Percentiles rank a stretch among this genome's conserved stretches.
These are phyloP conservation scores for Eurois occulta DNA, from an alignment of 2,888 invertebrate genomes.

Conservation along the genomic window DNA sequence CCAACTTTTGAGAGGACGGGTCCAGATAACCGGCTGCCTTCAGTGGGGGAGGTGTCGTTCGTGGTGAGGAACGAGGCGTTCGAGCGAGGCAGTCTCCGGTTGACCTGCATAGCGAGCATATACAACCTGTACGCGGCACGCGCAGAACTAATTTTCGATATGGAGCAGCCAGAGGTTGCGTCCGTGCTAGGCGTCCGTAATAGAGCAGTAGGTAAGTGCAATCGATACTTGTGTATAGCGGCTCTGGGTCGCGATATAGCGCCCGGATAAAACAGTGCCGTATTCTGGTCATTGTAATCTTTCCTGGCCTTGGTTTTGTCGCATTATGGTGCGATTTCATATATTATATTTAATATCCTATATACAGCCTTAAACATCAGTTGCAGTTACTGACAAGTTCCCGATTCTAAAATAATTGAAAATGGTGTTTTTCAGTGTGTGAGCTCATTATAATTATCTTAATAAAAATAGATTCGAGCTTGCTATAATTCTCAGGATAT, in stretches of 20 bases:
- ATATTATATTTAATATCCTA: background rate
- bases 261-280: slow-evolving; percentile 41
- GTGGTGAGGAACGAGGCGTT: slow-evolving; percentile 92
- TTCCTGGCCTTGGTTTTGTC: slow-evolving; percentile 15
- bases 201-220: slow-evolving; percentile 89
- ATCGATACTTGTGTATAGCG: slow-evolving; percentile 67
- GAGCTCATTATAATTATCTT: background rate
- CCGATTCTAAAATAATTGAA: background rate
- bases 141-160: slow-evolving; percentile 92
- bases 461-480: too few species aligned
- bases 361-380: too few species aligned
- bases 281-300: slow-evolving; percentile 39
- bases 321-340: slow-evolving; percentile 4
- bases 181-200: slow-evolving; percentile 93
- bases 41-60: slow-evolving; percentile 89
- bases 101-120: slow-evolving; percentile 92
- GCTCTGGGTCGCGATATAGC: slow-evolving; percentile 53
- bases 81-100: slow-evolving; percentile 91
- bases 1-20: slow-evolving; percentile 83
- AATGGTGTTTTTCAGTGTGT: background rate
- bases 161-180: slow-evolving; percentile 94
- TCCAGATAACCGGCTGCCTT: slow-evolving; percentile 84
- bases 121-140: slow-evolving; percentile 92
- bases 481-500: background rate
- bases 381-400: background rate